Evolutionary conservation across 1,140 invertebrate species (phyloP), one percentile per base, ranked within the genome.

Genomic region (Ceratitis capitata): DNA sequence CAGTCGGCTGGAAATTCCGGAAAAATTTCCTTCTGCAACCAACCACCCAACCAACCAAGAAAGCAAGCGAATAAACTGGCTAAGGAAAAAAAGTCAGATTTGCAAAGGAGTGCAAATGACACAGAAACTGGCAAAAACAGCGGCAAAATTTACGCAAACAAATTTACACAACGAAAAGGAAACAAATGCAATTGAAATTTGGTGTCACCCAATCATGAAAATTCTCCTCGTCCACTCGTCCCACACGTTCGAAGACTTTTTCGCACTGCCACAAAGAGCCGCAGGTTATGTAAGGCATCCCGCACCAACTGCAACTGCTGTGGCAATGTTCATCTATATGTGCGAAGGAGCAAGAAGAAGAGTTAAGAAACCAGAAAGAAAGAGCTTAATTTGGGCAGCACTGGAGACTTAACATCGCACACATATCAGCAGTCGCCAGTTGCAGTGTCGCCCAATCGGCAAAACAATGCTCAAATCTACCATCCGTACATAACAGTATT

Each of bases 151-250:
- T 45, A n/a, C 69, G 45, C 69, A 78, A 78, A 45, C 35, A 78
- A 78, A 78, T 78, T 78, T 78, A 26, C 69, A 78, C 69, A n/a
- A n/a, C 69, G 69, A 78, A 45, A 78, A 47, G 69, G 69, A 78
- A 78, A 78, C 69, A 78, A 78, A 78, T 78, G 69, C 69, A 78
- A 78, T 78, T 78, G 69, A 39, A 39, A 78, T 42, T 78, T 78
- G 69, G 69, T 23, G 69, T 32, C 69, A 78, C 69, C 42, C 69
- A 78, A 78, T 42, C 69, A 47, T 19, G 10, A 1, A 45, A 78
- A 78, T 26, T 4, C 39, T 6, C 69, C n/a, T 19, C 10, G 69
- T 29, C 19, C 19, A 26, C 56, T 14, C 4, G 29, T 47, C 10
- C n/a, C n/a, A 14, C 51, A 6, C 2, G 19, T 56, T 56, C 51